These are phyloP conservation scores for Papilio protenor DNA, from an alignment of 2,888 invertebrate species.

Conservation along the genomic window DNA sequence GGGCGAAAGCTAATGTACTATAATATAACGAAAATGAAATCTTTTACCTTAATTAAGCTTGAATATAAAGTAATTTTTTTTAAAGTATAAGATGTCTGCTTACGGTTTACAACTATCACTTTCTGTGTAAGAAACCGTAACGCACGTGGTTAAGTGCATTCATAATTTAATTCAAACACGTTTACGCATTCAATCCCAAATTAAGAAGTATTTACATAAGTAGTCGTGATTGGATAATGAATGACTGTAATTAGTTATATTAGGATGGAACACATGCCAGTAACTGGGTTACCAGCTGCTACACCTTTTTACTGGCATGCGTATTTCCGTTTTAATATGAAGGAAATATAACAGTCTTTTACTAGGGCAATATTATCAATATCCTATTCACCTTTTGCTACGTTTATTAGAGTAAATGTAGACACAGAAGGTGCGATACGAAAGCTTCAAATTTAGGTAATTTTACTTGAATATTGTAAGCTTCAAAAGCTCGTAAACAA, in stretches of 20 bases:
- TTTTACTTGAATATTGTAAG: slow-evolving; percentile 9
- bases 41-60: background rate
- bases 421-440: background rate
- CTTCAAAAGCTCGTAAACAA: slow-evolving; percentile 31
- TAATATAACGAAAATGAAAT: slow-evolving; percentile 7
- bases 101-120: slow-evolving; percentile 13
- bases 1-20: background rate
- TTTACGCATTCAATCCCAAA: too few species aligned
- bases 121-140: slow-evolving; percentile 23
- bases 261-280: too few species aligned
- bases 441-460: slow-evolving; percentile 20
- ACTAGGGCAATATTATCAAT: background rate
- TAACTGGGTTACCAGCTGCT: too few species aligned
- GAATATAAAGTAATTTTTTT: background rate
- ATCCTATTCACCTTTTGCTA: background rate
- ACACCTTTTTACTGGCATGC: too few species aligned
- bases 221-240: too few species aligned
- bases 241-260: too few species aligned
- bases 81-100: background rate
- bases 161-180: background rate
- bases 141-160: background rate
- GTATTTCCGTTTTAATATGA: background rate
- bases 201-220: too few species aligned
- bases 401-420: background rate
- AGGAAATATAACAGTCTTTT: background rate